A percentile compares a stretch with the other conserved stretches of the same genome.
Evolutionary conservation across 53 echinoderm and acorn worm species (phyloP).

Genomic region (Crossaster papposus): DNA sequence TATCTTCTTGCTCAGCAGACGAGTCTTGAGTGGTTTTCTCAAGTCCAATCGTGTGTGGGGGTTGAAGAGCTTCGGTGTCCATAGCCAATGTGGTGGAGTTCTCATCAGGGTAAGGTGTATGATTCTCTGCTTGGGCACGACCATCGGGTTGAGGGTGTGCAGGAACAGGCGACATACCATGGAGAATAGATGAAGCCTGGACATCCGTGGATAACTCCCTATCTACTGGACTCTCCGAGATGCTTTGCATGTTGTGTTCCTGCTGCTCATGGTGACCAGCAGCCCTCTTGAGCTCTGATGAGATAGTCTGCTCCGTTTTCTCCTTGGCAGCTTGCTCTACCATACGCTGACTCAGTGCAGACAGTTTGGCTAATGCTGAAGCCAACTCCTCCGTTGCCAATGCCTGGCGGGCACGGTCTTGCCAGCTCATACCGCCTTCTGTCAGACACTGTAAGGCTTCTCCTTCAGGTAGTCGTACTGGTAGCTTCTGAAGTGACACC

Average conservation of each 20-base stretch:
- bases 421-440: constrained; percentile 98
- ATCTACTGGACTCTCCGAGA: constrained; percentile 50
- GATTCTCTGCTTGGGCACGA: constrained; percentile 48
- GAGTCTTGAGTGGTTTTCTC: constrained; percentile 57
- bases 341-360: constrained; percentile 83
- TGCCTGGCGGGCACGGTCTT: constrained; percentile 92
- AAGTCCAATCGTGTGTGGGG: constrained; percentile 50
- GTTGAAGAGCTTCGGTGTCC: constrained; percentile 24
- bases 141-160: constrained; percentile 61
- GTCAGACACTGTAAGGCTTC: constrained; percentile 98
- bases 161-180: constrained; percentile 95
- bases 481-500: constrained; percentile 96
- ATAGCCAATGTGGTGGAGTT: constrained; percentile 43
- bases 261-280: constrained; percentile 73
- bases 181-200: constrained; percentile 84
- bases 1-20: constrained; percentile 58
- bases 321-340: constrained; percentile 82
- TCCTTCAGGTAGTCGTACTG: constrained; percentile 94
- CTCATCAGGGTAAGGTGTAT: constrained; percentile 26
- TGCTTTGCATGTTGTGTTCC: constrained; percentile 64
- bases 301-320: constrained; percentile 79
- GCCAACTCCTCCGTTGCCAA: constrained; percentile 96
- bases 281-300: constrained; percentile 74
- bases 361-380: constrained; percentile 79
- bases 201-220: constrained; percentile 38